These are phyloP conservation scores for Rhombomys opimus DNA, from an alignment of 2,113 vertebrate species.

Conservation along the genomic window DNA sequence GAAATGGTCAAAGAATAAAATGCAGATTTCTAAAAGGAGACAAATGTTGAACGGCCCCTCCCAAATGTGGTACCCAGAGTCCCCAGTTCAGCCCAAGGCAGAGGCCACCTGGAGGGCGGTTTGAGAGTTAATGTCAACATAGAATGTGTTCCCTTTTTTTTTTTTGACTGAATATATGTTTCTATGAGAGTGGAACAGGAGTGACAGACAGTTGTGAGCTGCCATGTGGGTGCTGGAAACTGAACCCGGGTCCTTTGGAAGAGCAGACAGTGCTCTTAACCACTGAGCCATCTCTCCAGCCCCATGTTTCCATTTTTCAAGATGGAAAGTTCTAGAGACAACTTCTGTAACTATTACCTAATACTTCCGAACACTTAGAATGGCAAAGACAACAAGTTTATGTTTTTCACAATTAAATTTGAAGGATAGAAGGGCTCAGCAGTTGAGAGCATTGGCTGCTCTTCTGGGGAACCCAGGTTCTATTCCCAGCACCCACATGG, in stretches of 20 bases:
- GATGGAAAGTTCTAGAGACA: background rate
- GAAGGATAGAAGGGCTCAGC: background rate
- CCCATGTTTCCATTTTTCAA: background rate
- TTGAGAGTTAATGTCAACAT: background rate
- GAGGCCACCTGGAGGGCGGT: background rate
- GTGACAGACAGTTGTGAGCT: too few relatives aligned
- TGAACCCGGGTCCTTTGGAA: too few relatives aligned
- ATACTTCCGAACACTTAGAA: background rate
- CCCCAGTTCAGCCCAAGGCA: background rate
- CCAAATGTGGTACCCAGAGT: fast-evolving
- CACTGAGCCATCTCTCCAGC: too few relatives aligned
- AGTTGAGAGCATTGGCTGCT: too few relatives aligned
- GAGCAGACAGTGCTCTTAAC: too few relatives aligned
- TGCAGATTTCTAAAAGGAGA: background rate
- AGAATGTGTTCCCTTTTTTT: background rate
- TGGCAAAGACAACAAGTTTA: background rate
- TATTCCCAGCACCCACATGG: too few relatives aligned
- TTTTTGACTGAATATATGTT: too few relatives aligned
- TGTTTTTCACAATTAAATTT: background rate
- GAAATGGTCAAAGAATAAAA: background rate
- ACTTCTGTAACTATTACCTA: background rate
- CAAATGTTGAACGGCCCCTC: too few relatives aligned
- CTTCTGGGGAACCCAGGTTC: too few relatives aligned
- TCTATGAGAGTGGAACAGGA: too few relatives aligned
- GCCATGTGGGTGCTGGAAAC: too few relatives aligned